Evolutionary conservation across 2,888 invertebrate genomes (phyloP).

Genomic region (Drosophila mayaguana): DNA sequence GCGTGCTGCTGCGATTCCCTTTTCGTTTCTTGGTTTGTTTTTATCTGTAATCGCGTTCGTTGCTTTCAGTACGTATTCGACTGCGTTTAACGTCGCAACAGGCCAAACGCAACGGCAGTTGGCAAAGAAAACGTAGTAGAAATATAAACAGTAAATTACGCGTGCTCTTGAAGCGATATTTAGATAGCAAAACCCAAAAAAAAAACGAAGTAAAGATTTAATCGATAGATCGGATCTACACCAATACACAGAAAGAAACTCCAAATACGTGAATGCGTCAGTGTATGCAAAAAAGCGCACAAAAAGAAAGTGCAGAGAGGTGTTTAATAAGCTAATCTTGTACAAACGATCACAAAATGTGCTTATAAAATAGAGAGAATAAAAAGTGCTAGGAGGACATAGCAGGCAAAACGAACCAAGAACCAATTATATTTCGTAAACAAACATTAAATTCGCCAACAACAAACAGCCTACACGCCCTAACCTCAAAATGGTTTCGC

Average conservation of each 20-base stretch:
- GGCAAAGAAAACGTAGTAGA: constrained; percentile 17
- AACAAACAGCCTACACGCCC: constrained; percentile 5
- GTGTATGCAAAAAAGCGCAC: constrained; percentile 18
- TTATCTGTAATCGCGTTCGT: constrained; percentile 64
- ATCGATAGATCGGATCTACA: constrained; percentile 28
- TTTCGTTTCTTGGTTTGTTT: constrained; percentile 53
- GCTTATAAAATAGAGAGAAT: constrained; percentile 33
- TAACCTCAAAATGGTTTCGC: constrained; percentile 87
- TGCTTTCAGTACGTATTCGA: constrained; percentile 71
- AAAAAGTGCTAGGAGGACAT: constrained; percentile 25
- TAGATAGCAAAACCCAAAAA: constrained; percentile 18
- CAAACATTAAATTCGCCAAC: not conserved
- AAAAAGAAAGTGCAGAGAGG: constrained; percentile 26
- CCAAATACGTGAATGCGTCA: constrained; percentile 11
- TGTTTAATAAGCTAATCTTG: constrained; percentile 8
- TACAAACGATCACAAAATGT: constrained; percentile 56
- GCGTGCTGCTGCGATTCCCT: constrained; percentile 22
- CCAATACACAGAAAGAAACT: constrained; percentile 11
- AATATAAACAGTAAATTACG: constrained; percentile 36
- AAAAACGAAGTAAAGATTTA: constrained; percentile 19
- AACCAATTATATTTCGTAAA: not conserved
- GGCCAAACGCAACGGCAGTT: constrained; percentile 62
- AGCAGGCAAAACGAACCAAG: not conserved
- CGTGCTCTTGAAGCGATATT: constrained; percentile 17
- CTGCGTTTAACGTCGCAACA: constrained; percentile 70